Percentiles rank a stretch among this genome's conserved stretches.
These are phyloP conservation scores for Aegotheles bennettii DNA, from an alignment of 2,113 vertebrate species.

Conservation along the genomic window DNA sequence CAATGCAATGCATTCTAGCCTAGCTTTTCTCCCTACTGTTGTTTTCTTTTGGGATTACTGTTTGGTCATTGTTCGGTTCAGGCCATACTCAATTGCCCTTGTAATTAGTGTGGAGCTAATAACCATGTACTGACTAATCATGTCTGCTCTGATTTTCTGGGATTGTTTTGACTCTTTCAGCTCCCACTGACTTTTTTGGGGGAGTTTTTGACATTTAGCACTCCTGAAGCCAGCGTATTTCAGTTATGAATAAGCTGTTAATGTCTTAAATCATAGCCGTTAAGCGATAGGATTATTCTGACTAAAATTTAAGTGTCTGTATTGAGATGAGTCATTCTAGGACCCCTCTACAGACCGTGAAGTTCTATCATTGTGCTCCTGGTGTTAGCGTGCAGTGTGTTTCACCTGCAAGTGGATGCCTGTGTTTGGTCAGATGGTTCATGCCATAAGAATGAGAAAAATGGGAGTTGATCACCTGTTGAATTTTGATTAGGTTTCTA, in stretches of 20 bases:
- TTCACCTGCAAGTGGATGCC: neutral
- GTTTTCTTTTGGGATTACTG: constrained; percentile 55
- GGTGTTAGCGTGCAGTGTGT: neutral
- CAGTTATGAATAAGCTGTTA: neutral
- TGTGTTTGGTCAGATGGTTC: neutral
- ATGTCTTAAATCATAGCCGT: neutral
- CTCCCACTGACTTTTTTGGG: neutral
- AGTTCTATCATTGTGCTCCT: neutral
- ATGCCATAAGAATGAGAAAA: fast-evolving
- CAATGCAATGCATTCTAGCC: constrained; percentile 17
- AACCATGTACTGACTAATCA: neutral
- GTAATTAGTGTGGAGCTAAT: constrained; percentile 47
- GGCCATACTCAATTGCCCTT: constrained; percentile 25
- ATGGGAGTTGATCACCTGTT: neutral
- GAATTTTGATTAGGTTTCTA: neutral
- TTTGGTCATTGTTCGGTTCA: constrained; percentile 7
- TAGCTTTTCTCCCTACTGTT: constrained; percentile 28
- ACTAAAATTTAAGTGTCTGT: neutral
- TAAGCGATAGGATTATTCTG: neutral
- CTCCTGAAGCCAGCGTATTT: neutral
- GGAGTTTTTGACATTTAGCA: neutral
- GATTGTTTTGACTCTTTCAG: neutral
- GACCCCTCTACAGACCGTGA: neutral
- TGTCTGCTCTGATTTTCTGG: neutral
- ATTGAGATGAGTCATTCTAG: neutral